Evolutionary conservation across 1,140 invertebrate genomes (phyloP), one percentile per base, ranked within the genome.

Genomic region (Lordiphosa clarofinis): DNA sequence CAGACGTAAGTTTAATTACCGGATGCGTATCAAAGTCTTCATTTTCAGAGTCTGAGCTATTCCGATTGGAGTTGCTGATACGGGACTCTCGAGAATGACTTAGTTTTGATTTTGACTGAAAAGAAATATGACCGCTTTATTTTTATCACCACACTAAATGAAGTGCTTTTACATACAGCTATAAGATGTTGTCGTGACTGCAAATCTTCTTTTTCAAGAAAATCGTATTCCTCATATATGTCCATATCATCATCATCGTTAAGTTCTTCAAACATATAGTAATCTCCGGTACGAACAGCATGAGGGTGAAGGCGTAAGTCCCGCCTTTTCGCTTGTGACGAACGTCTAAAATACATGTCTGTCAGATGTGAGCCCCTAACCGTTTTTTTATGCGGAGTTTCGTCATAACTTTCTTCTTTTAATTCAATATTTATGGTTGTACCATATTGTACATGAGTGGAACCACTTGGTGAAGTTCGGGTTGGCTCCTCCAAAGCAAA

Each of bases 221-320:
- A 82, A 59, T 82, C 76, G 36, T 65, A 65, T 39, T 82, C 76
- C 21, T 84, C 63, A 38, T 69, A 61, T 2, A 65, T 12, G 11
- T 73, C 42, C 7, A 71, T 55, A 15, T 82, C 76, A 12, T 75
- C 63, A 53, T 19, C 39, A 12, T 76, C 76, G 2, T 69, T 63
- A 1, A 58, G 43, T 12, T 73, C 63, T 13, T 82, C 57, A 21
- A 82, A 82, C 76, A 82, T 82, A 35, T 82, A 82, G 31, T 82
- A 82, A 19, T 82, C 76, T 2, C 76, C 76, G 4, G 68, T 56
- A 7, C 67, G 56, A n/a, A 75, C 63, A 11, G 63, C 76, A 40
- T 75, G 63, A 0, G 71, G 67, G 40, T 81, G 76, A 11, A 82
- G 66, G 1, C 67, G 59, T 40, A 82, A 54, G 5, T 81, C 66